Conservation (phyloP, 2,113 vertebrate genomes). For the Pangasianodon gigas region DNA sequence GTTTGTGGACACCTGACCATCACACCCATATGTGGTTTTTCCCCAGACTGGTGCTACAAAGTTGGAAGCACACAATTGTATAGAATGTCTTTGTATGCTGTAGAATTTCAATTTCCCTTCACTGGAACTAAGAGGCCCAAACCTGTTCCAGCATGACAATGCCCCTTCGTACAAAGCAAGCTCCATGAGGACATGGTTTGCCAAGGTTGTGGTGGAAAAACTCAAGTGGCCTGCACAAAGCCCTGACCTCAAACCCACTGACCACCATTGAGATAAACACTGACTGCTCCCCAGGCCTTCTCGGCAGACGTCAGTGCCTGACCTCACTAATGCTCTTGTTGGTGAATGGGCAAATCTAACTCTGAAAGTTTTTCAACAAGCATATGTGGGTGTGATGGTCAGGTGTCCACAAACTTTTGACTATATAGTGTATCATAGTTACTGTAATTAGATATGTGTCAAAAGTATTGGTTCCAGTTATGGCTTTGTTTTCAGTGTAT, state of each 20-base stretch:
- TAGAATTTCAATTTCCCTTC: background rate
- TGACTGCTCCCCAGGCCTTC: background rate
- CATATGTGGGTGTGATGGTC: background rate
- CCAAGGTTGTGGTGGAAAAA: background rate
- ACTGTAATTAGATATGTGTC: background rate
- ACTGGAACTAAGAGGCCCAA: background rate
- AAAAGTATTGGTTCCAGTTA: background rate
- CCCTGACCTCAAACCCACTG: background rate
- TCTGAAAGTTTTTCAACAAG: background rate
- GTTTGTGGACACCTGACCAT: background rate
- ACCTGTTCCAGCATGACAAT: background rate
- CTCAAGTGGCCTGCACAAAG: background rate
- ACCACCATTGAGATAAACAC: background rate
- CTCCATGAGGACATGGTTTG: background rate
- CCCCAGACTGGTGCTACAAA: background rate
- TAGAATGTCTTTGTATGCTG: background rate
- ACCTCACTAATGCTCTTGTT: background rate
- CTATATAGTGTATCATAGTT: background rate
- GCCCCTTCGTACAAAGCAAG: too few relatives aligned
- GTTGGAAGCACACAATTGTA: background rate
- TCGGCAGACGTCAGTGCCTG: background rate
- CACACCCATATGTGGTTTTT: background rate
- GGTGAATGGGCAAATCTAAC: background rate
- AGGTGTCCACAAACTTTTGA: background rate
- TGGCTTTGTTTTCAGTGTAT: background rate